Conservation (phyloP, 2,888 invertebrate genomes). For the Eupeodes luniger region DNA sequence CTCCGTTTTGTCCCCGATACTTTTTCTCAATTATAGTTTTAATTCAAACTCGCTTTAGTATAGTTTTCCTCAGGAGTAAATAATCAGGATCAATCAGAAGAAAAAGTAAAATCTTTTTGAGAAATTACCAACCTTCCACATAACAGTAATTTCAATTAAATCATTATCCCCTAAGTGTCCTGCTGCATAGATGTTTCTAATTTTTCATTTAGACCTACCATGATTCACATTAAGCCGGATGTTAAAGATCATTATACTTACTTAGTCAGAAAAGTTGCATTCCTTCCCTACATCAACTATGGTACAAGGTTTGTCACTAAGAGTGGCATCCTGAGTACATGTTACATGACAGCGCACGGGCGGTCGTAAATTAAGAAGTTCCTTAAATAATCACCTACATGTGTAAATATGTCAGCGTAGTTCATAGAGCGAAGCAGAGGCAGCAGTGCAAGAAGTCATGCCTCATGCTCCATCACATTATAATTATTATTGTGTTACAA, state of each 20-base stretch:
- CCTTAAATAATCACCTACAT: conserved; percentile 75
- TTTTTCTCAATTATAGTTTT: no score
- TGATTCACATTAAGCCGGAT: conserved; percentile 56
- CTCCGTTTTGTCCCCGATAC: no score
- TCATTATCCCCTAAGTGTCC: conserved; percentile 13
- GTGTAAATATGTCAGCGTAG: conserved; percentile 74
- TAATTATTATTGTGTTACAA: background rate
- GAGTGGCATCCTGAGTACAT: conserved; percentile 27
- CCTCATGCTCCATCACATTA: conserved; percentile 67
- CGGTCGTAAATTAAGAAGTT: conserved; percentile 72
- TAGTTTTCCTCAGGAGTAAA: no score
- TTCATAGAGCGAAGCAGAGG: conserved; percentile 1
- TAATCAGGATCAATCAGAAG: no score
- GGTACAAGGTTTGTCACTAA: background rate
- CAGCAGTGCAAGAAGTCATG: conserved; percentile 57
- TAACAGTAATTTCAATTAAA: conserved; percentile 51
- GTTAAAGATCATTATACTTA: conserved; percentile 51
- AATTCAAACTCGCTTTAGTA: no score
- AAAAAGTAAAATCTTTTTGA: background rate
- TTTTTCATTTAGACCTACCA: conserved; percentile 54
- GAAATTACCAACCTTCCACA: conserved; percentile 55
- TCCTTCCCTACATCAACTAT: conserved; percentile 13
- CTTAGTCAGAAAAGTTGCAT: background rate
- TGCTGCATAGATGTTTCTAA: conserved; percentile 39
- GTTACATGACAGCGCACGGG: conserved; percentile 66